These are phyloP conservation scores for Serranus cabrilla DNA, from an alignment of 2,797 vertebrate genomes.

Conservation along the genomic window DNA sequence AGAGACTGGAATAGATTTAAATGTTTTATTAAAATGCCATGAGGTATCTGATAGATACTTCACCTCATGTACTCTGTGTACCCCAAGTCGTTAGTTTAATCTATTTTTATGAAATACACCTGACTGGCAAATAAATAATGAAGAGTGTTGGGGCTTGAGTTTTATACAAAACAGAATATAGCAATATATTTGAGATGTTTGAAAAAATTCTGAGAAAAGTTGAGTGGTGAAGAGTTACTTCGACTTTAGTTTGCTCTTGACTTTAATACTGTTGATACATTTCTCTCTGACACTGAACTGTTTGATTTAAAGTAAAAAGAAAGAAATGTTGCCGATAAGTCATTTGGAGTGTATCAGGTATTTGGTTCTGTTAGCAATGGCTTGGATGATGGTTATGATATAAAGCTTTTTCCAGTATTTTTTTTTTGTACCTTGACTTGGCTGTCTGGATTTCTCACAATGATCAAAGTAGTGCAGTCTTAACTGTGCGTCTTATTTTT, in stretches of 20 bases:
- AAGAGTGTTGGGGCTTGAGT: constrained; percentile 3
- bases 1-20: constrained; percentile 21
- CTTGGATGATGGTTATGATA: constrained; percentile 21
- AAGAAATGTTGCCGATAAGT: constrained; percentile 25
- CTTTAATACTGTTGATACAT: constrained; percentile 17
- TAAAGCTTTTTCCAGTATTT: constrained; percentile 16
- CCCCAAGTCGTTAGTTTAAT: constrained; percentile 27
- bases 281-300: background rate
- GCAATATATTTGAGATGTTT: background rate
- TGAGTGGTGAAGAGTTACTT: background rate
- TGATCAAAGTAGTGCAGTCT: constrained; percentile 16
- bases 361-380: constrained; percentile 13
- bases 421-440: background rate
- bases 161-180: background rate
- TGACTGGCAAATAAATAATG: constrained; percentile 14
- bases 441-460: constrained; percentile 13
- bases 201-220: background rate
- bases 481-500: constrained; percentile 29
- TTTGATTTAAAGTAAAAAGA: constrained; percentile 40
- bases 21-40: constrained; percentile 45
- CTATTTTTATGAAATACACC: constrained; percentile 29
- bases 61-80: background rate
- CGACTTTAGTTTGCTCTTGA: background rate
- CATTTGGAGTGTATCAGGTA: background rate
- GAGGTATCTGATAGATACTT: constrained; percentile 35